These are phyloP conservation scores for Montipora foliosa DNA, from an alignment of 64 coral and sea anemone species.

Conservation along the genomic window DNA sequence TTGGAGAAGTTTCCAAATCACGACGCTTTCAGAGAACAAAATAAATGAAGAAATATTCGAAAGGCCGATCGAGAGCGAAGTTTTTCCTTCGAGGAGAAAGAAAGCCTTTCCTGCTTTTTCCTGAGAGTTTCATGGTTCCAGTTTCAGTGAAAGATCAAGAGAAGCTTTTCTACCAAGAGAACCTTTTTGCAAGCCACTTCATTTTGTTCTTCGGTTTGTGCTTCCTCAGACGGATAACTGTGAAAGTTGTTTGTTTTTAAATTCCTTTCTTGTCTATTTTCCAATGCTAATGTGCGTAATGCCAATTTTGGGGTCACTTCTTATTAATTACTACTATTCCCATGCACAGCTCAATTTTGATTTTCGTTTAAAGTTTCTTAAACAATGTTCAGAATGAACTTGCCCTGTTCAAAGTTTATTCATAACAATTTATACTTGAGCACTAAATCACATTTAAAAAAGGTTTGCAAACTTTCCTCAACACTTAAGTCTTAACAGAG, in stretches of 20 bases:
- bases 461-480: no score
- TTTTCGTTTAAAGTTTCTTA: no score
- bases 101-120: background rate
- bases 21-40: conserved; percentile 31
- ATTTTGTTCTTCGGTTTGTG: background rate
- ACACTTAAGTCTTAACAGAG: no score
- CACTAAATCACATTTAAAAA: no score
- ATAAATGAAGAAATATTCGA: conserved; percentile 24
- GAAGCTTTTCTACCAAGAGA: conserved; percentile 14
- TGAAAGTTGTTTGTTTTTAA: background rate
- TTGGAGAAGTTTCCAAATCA: conserved; percentile 13
- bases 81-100: conserved; percentile 5
- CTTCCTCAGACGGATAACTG: background rate
- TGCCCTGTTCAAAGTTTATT: no score
- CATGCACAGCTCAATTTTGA: no score
- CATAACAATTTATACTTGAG: no score
- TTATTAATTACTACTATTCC: no score
- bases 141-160: conserved; percentile 20
- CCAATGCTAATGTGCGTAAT: no score
- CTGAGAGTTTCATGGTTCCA: conserved; percentile 17
- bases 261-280: no score
- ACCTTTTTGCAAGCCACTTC: background rate
- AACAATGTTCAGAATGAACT: no score
- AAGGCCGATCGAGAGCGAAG: background rate
- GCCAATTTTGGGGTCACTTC: no score